These are phyloP conservation scores for Salmo trutta DNA, from an alignment of 2,797 vertebrate genomes.

Conservation along the genomic window DNA sequence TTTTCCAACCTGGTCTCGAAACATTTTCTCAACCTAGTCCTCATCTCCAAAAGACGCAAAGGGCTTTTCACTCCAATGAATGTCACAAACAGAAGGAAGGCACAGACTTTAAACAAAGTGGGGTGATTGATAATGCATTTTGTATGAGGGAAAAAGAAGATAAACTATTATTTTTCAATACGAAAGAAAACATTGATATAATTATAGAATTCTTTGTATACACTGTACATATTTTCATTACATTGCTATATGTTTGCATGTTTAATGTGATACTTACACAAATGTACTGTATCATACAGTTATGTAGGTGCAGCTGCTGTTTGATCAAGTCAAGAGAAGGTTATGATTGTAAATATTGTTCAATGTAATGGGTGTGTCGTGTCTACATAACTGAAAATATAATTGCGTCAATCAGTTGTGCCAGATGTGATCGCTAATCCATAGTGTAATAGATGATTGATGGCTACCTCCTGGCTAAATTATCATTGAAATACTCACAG, in stretches of 20 bases:
- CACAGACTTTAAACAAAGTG: background rate
- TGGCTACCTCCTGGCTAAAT: background rate
- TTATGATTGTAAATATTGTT: background rate
- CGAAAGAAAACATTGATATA: too few species aligned
- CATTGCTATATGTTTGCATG: too few species aligned
- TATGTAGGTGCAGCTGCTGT: background rate
- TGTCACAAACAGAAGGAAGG: background rate
- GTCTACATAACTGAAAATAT: background rate
- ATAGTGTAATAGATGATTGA: background rate
- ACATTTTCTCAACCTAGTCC: background rate
- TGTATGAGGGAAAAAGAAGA: background rate
- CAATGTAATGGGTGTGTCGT: background rate
- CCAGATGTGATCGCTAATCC: background rate
- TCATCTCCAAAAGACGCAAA: too few species aligned
- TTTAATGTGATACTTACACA: too few species aligned
- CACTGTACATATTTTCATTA: too few species aligned
- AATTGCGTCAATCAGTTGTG: too few species aligned
- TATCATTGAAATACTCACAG: background rate
- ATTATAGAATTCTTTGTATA: too few species aligned
- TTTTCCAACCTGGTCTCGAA: background rate
- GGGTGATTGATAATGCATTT: background rate
- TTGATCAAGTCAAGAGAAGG: background rate
- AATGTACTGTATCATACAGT: background rate
- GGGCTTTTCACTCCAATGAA: background rate
- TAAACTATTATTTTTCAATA: too few species aligned